Percentiles rank a stretch among this genome's conserved stretches.
phyloP scores from a whole-genome alignment of 2,888 invertebrate species.

The Cancer borealis region DNA sequence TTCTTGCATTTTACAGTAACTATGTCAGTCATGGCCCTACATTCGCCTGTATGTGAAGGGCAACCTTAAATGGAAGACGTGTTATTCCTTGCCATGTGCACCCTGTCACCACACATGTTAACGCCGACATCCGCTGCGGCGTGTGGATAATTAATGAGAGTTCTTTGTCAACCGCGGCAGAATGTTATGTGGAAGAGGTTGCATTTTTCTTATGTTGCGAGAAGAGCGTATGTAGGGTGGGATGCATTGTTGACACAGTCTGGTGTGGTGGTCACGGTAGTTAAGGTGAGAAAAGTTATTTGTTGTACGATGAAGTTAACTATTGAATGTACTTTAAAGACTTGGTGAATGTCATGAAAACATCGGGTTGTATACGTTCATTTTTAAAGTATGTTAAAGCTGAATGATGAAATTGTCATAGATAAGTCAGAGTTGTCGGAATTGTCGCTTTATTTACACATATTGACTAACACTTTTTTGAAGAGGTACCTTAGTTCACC shows the following conservation, averaged over 20 bases:
- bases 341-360: neutral
- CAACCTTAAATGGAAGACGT: neutral
- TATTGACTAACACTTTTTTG: neutral
- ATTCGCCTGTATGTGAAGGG: neutral
- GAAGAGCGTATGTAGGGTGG: neutral
- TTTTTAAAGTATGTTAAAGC: neutral
- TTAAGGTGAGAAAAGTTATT: neutral
- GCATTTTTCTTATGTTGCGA: neutral
- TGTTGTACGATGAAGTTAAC: neutral
- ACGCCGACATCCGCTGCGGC: neutral
- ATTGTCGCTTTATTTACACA: neutral
- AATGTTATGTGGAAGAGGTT: slow-evolving; percentile 33
- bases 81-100: neutral
- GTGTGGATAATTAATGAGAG: slow-evolving; percentile 30
- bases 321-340: neutral
- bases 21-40: neutral
- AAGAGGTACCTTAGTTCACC: neutral
- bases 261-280: neutral
- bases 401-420: neutral
- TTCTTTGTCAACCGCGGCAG: slow-evolving; percentile 10
- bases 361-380: neutral
- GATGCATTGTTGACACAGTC: neutral
- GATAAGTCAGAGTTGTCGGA: neutral
- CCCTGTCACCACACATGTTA: neutral
- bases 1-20: neutral